Percentiles rank a stretch among this genome's conserved stretches.
phyloP scores from a whole-genome alignment of 2,797 vertebrate genomes.

The Rhinichthys osculus region DNA sequence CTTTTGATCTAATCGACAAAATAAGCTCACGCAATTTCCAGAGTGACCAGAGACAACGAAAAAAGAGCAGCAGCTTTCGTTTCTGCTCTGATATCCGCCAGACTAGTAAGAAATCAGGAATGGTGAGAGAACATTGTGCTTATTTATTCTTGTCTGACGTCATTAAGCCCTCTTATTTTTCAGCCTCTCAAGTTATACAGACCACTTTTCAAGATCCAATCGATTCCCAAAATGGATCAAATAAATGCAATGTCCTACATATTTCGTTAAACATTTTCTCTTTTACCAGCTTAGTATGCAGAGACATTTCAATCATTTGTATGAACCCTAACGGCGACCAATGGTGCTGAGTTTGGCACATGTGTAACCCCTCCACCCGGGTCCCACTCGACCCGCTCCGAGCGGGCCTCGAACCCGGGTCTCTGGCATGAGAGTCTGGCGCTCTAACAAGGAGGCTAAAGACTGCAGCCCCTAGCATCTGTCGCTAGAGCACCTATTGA shows the following conservation, averaged over 20 bases:
- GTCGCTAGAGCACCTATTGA: no score
- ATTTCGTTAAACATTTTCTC: neutral
- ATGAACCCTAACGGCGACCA: neutral
- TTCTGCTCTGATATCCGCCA: no score
- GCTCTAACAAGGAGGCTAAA: no score
- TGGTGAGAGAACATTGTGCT: neutral
- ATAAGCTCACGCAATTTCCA: no score
- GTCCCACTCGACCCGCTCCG: no score
- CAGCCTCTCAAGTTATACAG: neutral
- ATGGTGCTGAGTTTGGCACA: neutral
- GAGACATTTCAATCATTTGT: neutral
- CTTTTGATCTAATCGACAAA: no score
- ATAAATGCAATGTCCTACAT: neutral
- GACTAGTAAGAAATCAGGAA: neutral
- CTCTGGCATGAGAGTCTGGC: no score
- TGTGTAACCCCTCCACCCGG: no score
- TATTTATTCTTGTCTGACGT: neutral
- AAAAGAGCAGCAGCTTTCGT: no score
- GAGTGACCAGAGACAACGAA: no score
- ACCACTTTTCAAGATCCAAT: neutral
- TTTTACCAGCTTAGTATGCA: neutral
- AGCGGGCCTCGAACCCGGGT: no score
- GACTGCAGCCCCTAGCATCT: no score
- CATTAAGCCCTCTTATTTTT: neutral
- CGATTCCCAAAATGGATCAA: neutral